Conservation (phyloP, 37 sponge, comb jelly and placozoan genomes). For the Ephydatia muelleri region DNA sequence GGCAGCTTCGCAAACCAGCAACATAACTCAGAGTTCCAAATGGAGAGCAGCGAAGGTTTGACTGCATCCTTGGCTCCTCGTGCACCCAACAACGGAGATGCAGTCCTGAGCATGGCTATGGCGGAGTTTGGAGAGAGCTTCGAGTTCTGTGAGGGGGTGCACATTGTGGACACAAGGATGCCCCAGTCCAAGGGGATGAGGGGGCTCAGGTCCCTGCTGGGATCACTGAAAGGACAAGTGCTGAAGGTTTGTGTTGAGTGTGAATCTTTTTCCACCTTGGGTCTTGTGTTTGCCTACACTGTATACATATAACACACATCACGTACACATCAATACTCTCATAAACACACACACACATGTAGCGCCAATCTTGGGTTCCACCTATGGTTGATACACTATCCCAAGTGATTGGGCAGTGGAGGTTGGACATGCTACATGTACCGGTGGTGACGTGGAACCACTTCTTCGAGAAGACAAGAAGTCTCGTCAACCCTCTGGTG, state of each 20-base stretch:
- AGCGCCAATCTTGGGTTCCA: slow-evolving; percentile 51
- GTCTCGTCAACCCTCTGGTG: slow-evolving; percentile 81
- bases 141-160: slow-evolving; percentile 49
- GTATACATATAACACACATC: background rate
- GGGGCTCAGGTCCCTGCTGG: slow-evolving; percentile 40
- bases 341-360: background rate
- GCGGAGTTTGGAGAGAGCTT: slow-evolving; percentile 69
- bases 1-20: slow-evolving; percentile 72
- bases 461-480: slow-evolving; percentile 48
- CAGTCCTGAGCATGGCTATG: slow-evolving; percentile 20
- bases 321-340: background rate
- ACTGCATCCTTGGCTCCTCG: slow-evolving; percentile 5
- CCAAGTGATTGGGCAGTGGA: slow-evolving; percentile 55
- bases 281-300: no score
- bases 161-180: slow-evolving; percentile 59
- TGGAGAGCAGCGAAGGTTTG: slow-evolving; percentile 9
- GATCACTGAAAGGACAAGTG: slow-evolving; percentile 17
- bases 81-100: slow-evolving; percentile 11
- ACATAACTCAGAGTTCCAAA: background rate
- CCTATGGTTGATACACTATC: slow-evolving; percentile 51
- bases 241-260: slow-evolving; percentile 70
- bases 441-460: slow-evolving; percentile 80
- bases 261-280: no score
- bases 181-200: slow-evolving; percentile 61
- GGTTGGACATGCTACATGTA: slow-evolving; percentile 44